Conservation (phyloP, 37 sponge, comb jelly and placozoan species). For the Haliclona indistincta region DNA sequence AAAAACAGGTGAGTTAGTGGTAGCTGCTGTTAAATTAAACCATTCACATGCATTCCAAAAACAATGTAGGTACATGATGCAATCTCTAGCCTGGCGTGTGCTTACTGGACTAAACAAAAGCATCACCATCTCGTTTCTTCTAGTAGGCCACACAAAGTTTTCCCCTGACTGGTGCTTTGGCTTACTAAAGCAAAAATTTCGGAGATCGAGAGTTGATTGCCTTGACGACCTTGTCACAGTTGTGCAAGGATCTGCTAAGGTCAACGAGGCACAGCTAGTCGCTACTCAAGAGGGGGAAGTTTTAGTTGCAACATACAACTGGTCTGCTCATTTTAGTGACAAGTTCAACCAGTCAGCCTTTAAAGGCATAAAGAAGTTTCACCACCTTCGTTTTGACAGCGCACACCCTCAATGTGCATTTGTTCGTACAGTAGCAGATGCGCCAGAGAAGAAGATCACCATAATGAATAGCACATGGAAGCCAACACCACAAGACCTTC, state of each 20-base stretch:
- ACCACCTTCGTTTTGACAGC: too few species aligned
- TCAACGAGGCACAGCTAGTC: constrained; percentile 43
- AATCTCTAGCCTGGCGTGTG: neutral
- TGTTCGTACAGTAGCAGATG: too few species aligned
- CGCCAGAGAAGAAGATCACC: too few species aligned
- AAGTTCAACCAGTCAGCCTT: neutral
- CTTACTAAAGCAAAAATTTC: constrained; percentile 2
- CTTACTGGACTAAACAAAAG: constrained; percentile 3
- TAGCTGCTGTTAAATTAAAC: constrained; percentile 1
- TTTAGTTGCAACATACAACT: neutral
- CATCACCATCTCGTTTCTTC: constrained; percentile 21
- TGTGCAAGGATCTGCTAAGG: constrained; percentile 15
- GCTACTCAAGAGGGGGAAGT: constrained; percentile 6
- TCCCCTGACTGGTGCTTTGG: constrained; percentile 47
- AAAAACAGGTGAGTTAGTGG: constrained; percentile 20
- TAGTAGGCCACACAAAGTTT: constrained; percentile 43
- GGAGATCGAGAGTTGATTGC: constrained; percentile 12
- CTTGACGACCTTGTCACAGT: constrained; percentile 30
- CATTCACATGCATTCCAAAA: too few species aligned
- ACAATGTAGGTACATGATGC: too few species aligned
- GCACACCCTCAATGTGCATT: too few species aligned
- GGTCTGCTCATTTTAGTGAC: neutral
- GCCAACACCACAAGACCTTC: too few species aligned
- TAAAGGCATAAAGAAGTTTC: too few species aligned
- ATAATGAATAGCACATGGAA: too few species aligned